phyloP scores from a whole-genome alignment of 2,888 invertebrate species.

The Chrysolina americana region DNA sequence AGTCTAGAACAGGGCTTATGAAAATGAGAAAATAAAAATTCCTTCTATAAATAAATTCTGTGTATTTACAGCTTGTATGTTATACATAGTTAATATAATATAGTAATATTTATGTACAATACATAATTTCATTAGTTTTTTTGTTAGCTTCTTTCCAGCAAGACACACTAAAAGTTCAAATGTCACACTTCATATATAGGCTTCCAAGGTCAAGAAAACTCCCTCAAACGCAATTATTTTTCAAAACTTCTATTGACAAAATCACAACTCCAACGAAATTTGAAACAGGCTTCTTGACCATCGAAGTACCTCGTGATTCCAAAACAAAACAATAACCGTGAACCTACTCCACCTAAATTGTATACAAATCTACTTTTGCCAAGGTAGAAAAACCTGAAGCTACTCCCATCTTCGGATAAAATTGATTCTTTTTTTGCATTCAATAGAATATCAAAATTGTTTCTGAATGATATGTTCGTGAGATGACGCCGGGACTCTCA shows the following conservation, averaged over 20 bases:
- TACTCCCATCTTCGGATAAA: slow-evolving; percentile 34
- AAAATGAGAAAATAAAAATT: slow-evolving; percentile 7
- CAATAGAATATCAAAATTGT: slow-evolving; percentile 44
- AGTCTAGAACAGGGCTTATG: too few species aligned
- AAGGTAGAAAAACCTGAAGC: slow-evolving; percentile 38
- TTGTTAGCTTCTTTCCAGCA: slow-evolving; percentile 44
- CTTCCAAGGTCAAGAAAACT: slow-evolving; percentile 34
- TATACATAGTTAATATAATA: slow-evolving; percentile 52
- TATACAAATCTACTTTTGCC: slow-evolving; percentile 41
- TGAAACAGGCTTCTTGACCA: not conserved
- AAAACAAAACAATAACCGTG: slow-evolving; percentile 27
- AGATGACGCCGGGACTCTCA: slow-evolving; percentile 28
- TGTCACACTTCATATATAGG: slow-evolving; percentile 35
- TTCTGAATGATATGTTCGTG: slow-evolving; percentile 42
- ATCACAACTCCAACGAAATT: slow-evolving; percentile 1
- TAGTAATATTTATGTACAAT: slow-evolving; percentile 49
- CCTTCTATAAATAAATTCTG: slow-evolving; percentile 48
- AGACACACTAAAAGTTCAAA: slow-evolving; percentile 33
- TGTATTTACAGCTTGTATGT: slow-evolving; percentile 50
- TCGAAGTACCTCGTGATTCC: slow-evolving; percentile 9
- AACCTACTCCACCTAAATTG: slow-evolving; percentile 29
- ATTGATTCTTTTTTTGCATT: slow-evolving; percentile 33
- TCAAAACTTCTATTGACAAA: slow-evolving; percentile 20
- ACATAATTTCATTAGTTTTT: slow-evolving; percentile 49
- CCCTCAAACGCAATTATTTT: slow-evolving; percentile 27